A percentile compares a stretch with the other conserved stretches of the same genome.
Conservation (phyloP, 2,113 vertebrate species). For the Pelecanoides urinatrix region DNA sequence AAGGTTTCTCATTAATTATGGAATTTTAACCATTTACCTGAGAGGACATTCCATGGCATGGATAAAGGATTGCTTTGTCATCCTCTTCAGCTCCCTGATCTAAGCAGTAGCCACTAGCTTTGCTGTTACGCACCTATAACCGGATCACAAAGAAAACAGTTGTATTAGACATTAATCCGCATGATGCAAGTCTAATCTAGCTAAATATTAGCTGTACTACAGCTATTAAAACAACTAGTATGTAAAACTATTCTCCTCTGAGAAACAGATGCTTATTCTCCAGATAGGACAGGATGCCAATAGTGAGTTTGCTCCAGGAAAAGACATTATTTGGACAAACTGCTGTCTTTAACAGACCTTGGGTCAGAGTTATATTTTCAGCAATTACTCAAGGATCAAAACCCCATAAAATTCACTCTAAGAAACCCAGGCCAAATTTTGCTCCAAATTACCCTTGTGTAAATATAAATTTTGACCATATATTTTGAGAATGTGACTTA, state of each 20-base stretch:
- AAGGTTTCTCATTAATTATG: background rate
- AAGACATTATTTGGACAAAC: background rate
- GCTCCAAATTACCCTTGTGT: background rate
- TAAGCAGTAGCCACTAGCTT: conserved; percentile 94
- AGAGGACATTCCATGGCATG: conserved; percentile 97
- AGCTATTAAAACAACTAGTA: background rate
- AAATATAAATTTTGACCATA: background rate
- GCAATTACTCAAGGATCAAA: background rate
- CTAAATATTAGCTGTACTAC: background rate
- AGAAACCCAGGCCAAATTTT: background rate
- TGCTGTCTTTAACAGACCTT: background rate
- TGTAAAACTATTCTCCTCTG: background rate
- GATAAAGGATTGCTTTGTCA: conserved; percentile 94
- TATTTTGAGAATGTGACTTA: background rate
- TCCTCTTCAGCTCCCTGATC: conserved; percentile 96
- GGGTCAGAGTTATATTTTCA: background rate
- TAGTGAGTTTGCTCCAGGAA: background rate
- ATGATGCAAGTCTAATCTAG: background rate
- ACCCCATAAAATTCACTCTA: background rate
- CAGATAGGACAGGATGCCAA: background rate
- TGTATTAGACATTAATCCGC: background rate
- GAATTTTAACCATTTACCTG: conserved; percentile 78
- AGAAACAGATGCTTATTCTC: background rate
- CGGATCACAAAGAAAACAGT: background rate
- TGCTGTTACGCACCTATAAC: conserved; percentile 93